A percentile compares a stretch with the other conserved stretches of the same genome.
Conservation (phyloP, 2,888 invertebrate genomes). For the Frankliniella intonsa region DNA sequence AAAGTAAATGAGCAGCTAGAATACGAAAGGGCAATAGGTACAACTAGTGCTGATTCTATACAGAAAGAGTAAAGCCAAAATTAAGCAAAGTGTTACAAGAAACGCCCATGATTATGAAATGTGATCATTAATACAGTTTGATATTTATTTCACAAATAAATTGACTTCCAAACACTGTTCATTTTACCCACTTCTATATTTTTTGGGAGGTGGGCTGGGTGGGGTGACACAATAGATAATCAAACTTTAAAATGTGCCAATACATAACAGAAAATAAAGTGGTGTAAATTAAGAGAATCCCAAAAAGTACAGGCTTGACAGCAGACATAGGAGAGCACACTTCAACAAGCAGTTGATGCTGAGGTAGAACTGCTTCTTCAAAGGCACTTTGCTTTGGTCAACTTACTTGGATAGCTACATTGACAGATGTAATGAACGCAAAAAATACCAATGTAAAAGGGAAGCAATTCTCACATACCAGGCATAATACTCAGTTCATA, state of each 20-base stretch:
- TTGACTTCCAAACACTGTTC: neutral
- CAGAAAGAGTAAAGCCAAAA: neutral
- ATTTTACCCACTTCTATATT: neutral
- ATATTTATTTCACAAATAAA: neutral
- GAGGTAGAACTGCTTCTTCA: neutral
- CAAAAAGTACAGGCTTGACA: neutral
- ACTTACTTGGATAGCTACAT: constrained; percentile 2
- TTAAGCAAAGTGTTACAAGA: neutral
- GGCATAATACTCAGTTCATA: neutral
- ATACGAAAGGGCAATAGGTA: neutral
- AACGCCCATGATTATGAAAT: neutral
- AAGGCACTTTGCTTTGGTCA: constrained; percentile 22
- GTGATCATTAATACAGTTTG: neutral
- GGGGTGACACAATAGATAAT: neutral
- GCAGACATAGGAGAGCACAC: neutral
- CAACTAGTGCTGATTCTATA: neutral
- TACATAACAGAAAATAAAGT: neutral
- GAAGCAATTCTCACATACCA: neutral
- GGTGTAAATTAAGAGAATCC: neutral
- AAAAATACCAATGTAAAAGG: neutral
- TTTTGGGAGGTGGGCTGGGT: neutral
- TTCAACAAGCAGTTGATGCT: neutral
- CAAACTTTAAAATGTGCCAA: neutral
- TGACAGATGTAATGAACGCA: neutral
- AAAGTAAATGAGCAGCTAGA: neutral